Conservation (phyloP, 2,888 invertebrate genomes). For the Sabatieria punctata region DNA sequence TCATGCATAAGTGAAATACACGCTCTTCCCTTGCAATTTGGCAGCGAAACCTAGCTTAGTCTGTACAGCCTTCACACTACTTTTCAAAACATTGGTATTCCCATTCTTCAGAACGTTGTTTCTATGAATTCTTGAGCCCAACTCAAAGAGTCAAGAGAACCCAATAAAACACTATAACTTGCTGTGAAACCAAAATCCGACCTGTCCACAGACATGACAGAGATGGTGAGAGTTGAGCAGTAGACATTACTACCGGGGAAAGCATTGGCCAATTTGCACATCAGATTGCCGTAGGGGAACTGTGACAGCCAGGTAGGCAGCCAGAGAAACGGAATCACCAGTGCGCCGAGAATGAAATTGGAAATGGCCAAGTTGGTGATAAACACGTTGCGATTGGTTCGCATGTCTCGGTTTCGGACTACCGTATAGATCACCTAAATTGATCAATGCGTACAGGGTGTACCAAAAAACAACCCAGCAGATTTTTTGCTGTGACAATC, state of each 20-base stretch:
- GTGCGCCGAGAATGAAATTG: slow-evolving; percentile 63
- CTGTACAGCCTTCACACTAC: not conserved
- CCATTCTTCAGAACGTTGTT: not conserved
- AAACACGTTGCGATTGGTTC: slow-evolving; percentile 75
- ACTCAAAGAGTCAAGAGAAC: no score
- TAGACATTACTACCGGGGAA: slow-evolving; percentile 28
- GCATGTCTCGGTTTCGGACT: slow-evolving; percentile 64
- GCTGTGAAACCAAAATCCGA: no score
- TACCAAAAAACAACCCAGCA: no score
- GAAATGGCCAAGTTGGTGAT: slow-evolving; percentile 66
- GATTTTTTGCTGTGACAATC: no score
- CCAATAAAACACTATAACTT: no score
- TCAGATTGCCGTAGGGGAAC: slow-evolving; percentile 24
- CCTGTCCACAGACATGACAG: slow-evolving; percentile 29
- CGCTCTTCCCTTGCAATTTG: no score
- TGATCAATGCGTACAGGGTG: no score
- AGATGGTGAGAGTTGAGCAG: slow-evolving; percentile 28
- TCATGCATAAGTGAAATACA: no score
- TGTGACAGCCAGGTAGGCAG: slow-evolving; percentile 24
- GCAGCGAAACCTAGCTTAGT: no score
- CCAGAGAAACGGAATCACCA: slow-evolving; percentile 58
- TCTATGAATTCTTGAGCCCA: no score
- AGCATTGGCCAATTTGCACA: slow-evolving; percentile 30
- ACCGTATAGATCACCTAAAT: slow-evolving; percentile 41
- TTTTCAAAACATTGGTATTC: not conserved